A percentile compares a stretch with the other conserved stretches of the same genome.
phyloP scores from a whole-genome alignment of 2,797 vertebrate species.

The Hippopotamyrus pictus region DNA sequence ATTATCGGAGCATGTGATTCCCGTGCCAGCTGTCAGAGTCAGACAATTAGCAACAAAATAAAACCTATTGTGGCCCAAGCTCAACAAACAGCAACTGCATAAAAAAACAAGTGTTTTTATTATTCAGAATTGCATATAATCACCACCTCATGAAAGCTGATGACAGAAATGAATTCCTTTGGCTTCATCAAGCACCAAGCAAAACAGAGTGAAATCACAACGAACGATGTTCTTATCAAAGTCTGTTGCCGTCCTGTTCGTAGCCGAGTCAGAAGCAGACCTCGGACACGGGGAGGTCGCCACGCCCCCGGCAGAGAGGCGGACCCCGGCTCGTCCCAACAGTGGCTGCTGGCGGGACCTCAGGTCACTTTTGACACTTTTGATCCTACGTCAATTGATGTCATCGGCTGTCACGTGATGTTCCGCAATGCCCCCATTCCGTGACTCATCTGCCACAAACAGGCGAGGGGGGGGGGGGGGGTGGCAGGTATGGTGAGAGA shows the following conservation, averaged over 20 bases:
- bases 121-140: background rate
- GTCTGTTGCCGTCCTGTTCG: background rate
- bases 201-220: background rate
- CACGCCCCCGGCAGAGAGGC: background rate
- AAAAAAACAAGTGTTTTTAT: background rate
- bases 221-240: background rate
- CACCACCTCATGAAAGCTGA: background rate
- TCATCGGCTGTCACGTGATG: background rate
- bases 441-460: background rate
- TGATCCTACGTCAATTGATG: background rate
- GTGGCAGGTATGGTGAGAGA: background rate
- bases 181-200: background rate
- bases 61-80: background rate
- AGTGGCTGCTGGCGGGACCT: background rate
- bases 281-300: background rate
- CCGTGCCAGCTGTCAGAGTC: background rate
- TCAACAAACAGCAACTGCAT: background rate
- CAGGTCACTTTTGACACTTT: background rate
- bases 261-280: background rate
- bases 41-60: background rate
- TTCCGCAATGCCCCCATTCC: background rate
- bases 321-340: background rate
- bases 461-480: background rate
- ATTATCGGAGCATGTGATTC: background rate
- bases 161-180: background rate